Percentiles rank a stretch among this genome's conserved stretches.
Conservation (phyloP, 2,113 vertebrate genomes). For the Microcebus murinus region DNA sequence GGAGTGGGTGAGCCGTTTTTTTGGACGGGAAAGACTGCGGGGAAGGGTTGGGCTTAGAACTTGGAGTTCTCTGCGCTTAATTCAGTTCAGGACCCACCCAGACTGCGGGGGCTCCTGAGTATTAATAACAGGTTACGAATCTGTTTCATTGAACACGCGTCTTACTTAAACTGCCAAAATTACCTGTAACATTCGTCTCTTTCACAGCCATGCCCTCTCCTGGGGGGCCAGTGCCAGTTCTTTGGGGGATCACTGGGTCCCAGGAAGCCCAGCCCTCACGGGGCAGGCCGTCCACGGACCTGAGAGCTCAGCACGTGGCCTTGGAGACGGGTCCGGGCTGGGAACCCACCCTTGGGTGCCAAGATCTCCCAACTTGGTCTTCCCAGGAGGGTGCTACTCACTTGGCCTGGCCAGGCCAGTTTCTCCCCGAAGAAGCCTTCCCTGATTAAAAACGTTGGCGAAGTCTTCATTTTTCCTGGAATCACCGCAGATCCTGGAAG, state of each 20-base stretch:
- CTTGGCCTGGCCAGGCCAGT: not conserved
- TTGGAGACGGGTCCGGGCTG: rapidly evolving
- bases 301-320: not conserved
- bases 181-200: conserved; percentile 87
- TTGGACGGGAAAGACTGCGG: not conserved
- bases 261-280: not conserved
- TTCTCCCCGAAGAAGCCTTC: not conserved
- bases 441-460: not conserved
- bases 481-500: not conserved
- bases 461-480: not conserved
- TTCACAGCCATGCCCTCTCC: conserved; percentile 86
- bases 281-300: not conserved
- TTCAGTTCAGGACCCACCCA: not conserved
- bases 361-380: not conserved
- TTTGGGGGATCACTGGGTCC: conserved; percentile 70
- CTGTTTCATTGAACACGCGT: conserved; percentile 64
- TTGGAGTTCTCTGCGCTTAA: conserved; percentile 11
- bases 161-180: conserved; percentile 82
- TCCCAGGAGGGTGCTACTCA: not conserved
- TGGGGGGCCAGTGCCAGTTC: conserved; percentile 80
- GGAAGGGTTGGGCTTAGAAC: not conserved
- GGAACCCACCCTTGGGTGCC: not conserved
- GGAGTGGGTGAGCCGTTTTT: not conserved
- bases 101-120: conserved; percentile 14
- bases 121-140: conserved; percentile 54